Percentiles rank a stretch among this genome's conserved stretches.
Evolutionary conservation across 1,140 invertebrate genomes (phyloP).

Genomic region (Apis florea): DNA sequence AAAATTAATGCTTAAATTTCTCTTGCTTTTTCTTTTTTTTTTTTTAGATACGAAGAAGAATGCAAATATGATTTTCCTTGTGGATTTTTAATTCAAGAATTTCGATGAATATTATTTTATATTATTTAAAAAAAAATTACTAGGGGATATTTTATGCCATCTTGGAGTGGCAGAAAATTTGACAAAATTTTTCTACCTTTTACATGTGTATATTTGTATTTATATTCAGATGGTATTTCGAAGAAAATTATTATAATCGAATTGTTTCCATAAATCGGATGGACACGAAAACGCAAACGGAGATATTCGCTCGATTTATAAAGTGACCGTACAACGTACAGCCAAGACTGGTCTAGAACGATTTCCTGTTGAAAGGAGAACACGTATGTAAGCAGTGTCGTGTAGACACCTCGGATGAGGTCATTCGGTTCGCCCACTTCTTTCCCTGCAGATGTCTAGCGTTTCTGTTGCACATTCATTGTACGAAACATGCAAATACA

Average conservation of each 20-base stretch:
- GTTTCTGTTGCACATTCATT: background rate
- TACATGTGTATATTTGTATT: too few species aligned
- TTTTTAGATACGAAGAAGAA: background rate
- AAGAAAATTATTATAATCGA: constrained; percentile 49
- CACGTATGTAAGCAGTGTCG: constrained; percentile 46
- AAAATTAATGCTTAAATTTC: background rate
- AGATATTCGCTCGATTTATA: constrained; percentile 52
- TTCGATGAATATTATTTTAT: too few species aligned
- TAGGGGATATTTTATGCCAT: too few species aligned
- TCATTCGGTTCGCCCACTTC: constrained; percentile 56
- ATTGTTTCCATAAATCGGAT: constrained; percentile 55
- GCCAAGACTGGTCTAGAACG: constrained; percentile 58
- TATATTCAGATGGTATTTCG: background rate
- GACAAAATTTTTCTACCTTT: too few species aligned
- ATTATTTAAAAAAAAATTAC: too few species aligned
- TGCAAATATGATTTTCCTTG: background rate
- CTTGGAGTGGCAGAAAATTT: too few species aligned
- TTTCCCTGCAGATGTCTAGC: constrained; percentile 28
- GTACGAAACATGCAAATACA: background rate
- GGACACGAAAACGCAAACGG: background rate
- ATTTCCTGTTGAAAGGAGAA: constrained; percentile 73
- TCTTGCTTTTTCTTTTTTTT: too few species aligned
- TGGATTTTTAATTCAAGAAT: background rate
- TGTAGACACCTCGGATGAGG: constrained; percentile 55
- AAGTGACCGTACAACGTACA: background rate